Conservation (phyloP, 2,888 invertebrate species). For the Sceliomorpha sp. region DNA sequence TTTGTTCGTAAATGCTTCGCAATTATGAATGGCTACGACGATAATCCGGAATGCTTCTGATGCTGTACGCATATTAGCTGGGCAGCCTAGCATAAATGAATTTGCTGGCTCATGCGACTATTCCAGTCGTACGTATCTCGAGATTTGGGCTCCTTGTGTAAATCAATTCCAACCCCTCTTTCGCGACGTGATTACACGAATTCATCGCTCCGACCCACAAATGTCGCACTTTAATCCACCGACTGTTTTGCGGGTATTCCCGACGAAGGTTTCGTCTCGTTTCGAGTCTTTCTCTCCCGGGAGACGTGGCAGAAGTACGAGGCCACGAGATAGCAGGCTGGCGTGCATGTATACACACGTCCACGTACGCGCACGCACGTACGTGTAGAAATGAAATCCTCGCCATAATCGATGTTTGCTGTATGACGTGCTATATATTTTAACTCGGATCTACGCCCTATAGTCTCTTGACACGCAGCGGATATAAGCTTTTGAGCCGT, state of each 20-base stretch:
- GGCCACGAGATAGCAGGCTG: slow-evolving; percentile 29
- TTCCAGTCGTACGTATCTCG: slow-evolving; percentile 26
- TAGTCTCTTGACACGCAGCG: slow-evolving; percentile 35
- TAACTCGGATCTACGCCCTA: slow-evolving; percentile 26
- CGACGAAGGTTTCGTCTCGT: slow-evolving; percentile 1
- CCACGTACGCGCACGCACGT: slow-evolving; percentile 39
- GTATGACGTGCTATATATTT: slow-evolving; percentile 47
- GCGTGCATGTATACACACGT: too few species aligned
- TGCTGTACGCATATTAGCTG: slow-evolving; percentile 43
- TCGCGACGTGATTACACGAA: slow-evolving; percentile 36
- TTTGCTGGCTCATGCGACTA: slow-evolving; percentile 35
- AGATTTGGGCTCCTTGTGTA: slow-evolving; percentile 42
- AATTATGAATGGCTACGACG: slow-evolving; percentile 50
- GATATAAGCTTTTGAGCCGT: slow-evolving; percentile 46
- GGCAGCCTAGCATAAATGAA: slow-evolving; percentile 43
- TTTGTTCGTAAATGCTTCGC: slow-evolving; percentile 51
- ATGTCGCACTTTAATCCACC: slow-evolving; percentile 53
- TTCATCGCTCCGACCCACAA: slow-evolving; percentile 46
- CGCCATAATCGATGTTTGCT: slow-evolving; percentile 52
- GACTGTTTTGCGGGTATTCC: slow-evolving; percentile 37
- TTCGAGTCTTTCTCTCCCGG: slow-evolving; percentile 25
- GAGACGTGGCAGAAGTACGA: slow-evolving; percentile 23
- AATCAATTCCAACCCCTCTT: slow-evolving; percentile 44
- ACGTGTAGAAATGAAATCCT: slow-evolving; percentile 47
- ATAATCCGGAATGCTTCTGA: slow-evolving; percentile 54